Evolutionary conservation across 2,113 vertebrate genomes (phyloP).

Genomic region (Rhabdomys dilectus): DNA sequence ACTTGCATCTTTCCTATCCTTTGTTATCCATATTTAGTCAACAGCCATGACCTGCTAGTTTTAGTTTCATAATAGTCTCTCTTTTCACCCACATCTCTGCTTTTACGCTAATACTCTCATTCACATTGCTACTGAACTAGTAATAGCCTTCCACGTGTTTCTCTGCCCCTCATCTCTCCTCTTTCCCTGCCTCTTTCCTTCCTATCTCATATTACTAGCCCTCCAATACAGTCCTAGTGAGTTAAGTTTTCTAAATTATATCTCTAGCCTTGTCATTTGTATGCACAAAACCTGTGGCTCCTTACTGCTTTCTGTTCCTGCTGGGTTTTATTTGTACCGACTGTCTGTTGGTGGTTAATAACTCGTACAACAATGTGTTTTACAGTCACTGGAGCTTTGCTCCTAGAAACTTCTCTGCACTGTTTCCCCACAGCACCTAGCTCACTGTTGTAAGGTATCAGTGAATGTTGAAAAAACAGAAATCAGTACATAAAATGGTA

Average conservation of each 20-base stretch:
- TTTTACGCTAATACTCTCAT: background rate
- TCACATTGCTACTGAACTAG: background rate
- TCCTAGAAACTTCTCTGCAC: background rate
- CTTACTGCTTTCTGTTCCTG: constrained; percentile 23
- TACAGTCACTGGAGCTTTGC: background rate
- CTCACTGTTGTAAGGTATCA: constrained; percentile 26
- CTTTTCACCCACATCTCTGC: background rate
- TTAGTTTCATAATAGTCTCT: background rate
- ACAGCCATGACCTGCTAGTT: background rate
- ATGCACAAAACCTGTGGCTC: background rate
- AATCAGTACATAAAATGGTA: constrained; percentile 29
- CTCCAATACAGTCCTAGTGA: background rate
- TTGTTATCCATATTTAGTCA: background rate
- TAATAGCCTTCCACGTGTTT: background rate
- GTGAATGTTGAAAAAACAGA: constrained; percentile 18
- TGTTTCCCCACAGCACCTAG: background rate
- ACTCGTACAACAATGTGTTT: background rate
- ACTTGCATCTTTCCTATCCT: background rate
- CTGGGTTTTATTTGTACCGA: constrained; percentile 24
- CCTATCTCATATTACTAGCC: background rate
- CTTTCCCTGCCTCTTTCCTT: background rate
- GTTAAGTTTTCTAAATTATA: background rate
- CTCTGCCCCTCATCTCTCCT: background rate
- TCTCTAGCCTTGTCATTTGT: background rate
- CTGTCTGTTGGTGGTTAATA: background rate